Evolutionary conservation across 53 echinoderm and acorn worm species (phyloP).

Genomic region (Stichopus horrens): DNA sequence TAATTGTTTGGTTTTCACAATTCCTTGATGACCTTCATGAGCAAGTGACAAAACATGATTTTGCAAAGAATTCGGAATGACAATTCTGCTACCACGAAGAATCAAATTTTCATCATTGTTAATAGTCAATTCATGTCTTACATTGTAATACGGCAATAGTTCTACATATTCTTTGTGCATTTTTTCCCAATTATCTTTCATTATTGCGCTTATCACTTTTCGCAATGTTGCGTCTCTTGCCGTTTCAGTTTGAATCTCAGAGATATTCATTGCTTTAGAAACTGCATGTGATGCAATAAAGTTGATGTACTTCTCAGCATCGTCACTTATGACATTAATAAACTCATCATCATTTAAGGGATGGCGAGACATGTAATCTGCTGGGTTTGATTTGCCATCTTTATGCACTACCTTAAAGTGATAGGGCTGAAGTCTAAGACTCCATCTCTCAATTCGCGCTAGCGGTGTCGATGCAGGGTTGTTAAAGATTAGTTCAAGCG

Average conservation of each 20-base stretch:
- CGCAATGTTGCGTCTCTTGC: slow-evolving; percentile 18
- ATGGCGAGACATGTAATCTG: slow-evolving; percentile 75
- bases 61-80: slow-evolving; percentile 49
- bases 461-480: slow-evolving; percentile 11
- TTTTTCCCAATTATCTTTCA: neutral
- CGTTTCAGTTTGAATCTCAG: slow-evolving; percentile 28
- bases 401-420: slow-evolving; percentile 60
- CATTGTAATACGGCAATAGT: slow-evolving; percentile 6
- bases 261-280: slow-evolving; percentile 48
- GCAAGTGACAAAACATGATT: neutral
- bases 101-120: slow-evolving; percentile 30
- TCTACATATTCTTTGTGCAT: neutral
- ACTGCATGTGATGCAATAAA: slow-evolving; percentile 54
- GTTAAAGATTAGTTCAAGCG: neutral
- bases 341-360: slow-evolving; percentile 26
- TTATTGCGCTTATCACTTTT: neutral
- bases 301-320: slow-evolving; percentile 54
- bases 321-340: neutral
- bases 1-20: slow-evolving; percentile 47
- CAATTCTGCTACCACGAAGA: slow-evolving; percentile 54
- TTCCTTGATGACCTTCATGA: slow-evolving; percentile 47
- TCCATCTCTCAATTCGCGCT: slow-evolving; percentile 65
- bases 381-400: slow-evolving; percentile 68
- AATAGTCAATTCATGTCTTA: slow-evolving; percentile 38
- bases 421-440: slow-evolving; percentile 54